phyloP scores from a whole-genome alignment of 2,797 vertebrate genomes.

The Dermochelys coriacea region DNA sequence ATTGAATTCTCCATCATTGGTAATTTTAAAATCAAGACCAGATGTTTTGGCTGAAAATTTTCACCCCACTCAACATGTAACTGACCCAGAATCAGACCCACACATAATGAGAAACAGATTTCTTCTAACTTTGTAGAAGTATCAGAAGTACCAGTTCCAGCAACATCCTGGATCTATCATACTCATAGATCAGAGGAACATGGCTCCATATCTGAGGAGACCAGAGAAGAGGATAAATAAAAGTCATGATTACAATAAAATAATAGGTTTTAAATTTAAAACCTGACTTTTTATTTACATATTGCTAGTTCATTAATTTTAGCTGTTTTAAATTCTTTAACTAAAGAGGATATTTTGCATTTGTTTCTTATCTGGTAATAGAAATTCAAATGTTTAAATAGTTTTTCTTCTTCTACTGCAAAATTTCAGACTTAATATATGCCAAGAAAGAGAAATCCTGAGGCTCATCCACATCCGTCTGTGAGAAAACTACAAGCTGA shows the following conservation, averaged over 20 bases:
- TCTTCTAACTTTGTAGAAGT: background rate
- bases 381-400: background rate
- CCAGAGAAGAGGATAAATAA: background rate
- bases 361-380: background rate
- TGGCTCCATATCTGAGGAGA: background rate
- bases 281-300: background rate
- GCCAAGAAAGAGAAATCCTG: background rate
- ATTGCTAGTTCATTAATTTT: background rate
- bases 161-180: background rate
- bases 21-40: background rate
- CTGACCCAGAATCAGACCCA: background rate
- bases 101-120: background rate
- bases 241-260: background rate
- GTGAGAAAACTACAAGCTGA: background rate
- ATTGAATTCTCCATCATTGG: background rate
- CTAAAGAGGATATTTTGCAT: background rate
- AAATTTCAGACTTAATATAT: background rate
- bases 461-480: background rate
- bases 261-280: background rate
- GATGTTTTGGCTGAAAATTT: background rate
- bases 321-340: background rate
- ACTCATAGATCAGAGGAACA: background rate
- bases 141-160: background rate
- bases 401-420: background rate
- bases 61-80: background rate